Conservation (phyloP, 1,140 invertebrate species). For the Berghia stephanieae region DNA sequence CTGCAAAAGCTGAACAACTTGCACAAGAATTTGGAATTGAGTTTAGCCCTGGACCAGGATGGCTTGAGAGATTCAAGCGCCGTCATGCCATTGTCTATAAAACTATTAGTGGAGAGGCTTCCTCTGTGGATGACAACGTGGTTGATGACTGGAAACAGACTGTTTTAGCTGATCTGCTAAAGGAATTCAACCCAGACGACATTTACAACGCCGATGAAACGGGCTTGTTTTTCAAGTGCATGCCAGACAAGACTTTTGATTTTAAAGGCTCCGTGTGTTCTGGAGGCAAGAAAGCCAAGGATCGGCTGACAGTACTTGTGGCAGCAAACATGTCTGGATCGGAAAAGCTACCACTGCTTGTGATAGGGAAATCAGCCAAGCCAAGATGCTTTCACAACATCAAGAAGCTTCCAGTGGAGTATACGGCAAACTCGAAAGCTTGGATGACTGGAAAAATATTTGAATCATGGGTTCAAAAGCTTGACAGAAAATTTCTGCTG, state of each 20-base stretch:
- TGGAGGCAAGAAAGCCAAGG: constrained; percentile 39
- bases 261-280: constrained; percentile 30
- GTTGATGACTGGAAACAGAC: not conserved
- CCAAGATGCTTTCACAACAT: constrained; percentile 43
- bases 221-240: constrained; percentile 37
- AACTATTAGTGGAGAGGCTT: not conserved
- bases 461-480: constrained; percentile 43
- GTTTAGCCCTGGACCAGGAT: constrained; percentile 46
- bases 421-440: constrained; percentile 58
- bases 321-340: constrained; percentile 30
- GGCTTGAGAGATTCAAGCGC: constrained; percentile 33
- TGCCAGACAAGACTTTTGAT: constrained; percentile 42
- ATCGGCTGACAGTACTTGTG: constrained; percentile 39
- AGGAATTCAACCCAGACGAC: not conserved
- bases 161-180: not conserved
- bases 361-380: constrained; percentile 40
- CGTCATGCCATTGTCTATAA: constrained; percentile 34
- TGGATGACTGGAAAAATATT: constrained; percentile 69
- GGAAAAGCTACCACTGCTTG: constrained; percentile 43
- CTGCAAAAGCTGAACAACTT: constrained; percentile 36
- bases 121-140: not conserved
- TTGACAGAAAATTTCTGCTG: constrained; percentile 39
- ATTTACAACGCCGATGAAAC: constrained; percentile 49
- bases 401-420: constrained; percentile 34
- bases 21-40: constrained; percentile 34